Evolutionary conservation across 2,888 invertebrate genomes (phyloP), one percentile per base, ranked within the genome.

Genomic region (Epinotia nisella): DNA sequence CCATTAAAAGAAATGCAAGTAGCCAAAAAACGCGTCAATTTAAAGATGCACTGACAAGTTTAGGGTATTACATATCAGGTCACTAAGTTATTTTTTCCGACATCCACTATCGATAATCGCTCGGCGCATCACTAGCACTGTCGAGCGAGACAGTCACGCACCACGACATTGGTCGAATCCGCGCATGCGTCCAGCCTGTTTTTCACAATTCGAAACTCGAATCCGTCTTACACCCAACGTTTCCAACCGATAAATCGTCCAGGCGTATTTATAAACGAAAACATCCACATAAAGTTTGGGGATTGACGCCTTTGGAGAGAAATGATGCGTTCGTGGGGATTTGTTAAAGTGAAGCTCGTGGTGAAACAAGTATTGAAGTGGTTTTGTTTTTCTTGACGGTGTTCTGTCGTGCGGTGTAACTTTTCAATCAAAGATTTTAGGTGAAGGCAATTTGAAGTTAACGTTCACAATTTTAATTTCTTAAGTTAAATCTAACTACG

Each of bases 181-280:
- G 80, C 91, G 90, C 91, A 89, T 89, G 91, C 91, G 91, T 81
- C 67, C 45, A 66, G 58, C 79, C 75, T 91, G 90, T 91, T 91
- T 90, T 88, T 90, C 84, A 79, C 78, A 72, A 75, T 79, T 77
- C 83, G 80, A 84, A 87, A 89, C 87, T 90, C 87, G 82, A 82
- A 85, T 87, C 84, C 83, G 79, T 82, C 82, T 82, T 79, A 76
- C 79, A 82, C 79, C 74, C 77, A 77, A 77, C 78, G 75, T 77
- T 75, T 83, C 78, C 80, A 76, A 81, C 78, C 85, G 83, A 89
- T 89, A 88, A 90, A 90, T 90, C 86, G 85, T 78, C 53, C 62
- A 71, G 80, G 78, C 81, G 80, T 81, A 83, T 83, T 81, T 77
- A 78, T 83, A 81, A 83, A 81, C 77, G 80, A 83, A 84, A 85